Percentiles rank a stretch among this genome's conserved stretches.
Evolutionary conservation across 1,140 invertebrate genomes (phyloP).

Genomic region (Hylyphantes graminicola): DNA sequence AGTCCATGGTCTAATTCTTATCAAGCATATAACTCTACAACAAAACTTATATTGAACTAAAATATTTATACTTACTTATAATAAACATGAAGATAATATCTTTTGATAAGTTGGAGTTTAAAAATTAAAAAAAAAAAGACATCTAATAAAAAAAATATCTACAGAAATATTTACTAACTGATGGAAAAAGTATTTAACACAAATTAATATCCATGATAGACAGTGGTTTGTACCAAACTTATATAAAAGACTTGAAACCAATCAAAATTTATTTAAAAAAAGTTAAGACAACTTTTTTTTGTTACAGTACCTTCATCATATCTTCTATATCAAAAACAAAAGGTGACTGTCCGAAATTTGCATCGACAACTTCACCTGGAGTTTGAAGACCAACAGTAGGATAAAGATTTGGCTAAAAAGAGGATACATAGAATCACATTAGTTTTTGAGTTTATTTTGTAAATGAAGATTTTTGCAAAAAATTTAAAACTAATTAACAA

Average conservation of each 20-base stretch:
- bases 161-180: too few relatives aligned
- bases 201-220: too few relatives aligned
- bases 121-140: too few relatives aligned
- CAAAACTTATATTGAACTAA: too few relatives aligned
- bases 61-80: too few relatives aligned
- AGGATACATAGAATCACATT: background rate
- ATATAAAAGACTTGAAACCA: background rate
- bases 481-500: background rate
- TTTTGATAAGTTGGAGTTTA: too few relatives aligned
- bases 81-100: too few relatives aligned
- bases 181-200: too few relatives aligned
- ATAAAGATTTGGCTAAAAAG: slow-evolving; percentile 88
- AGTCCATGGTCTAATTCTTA: too few relatives aligned
- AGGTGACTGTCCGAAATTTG: slow-evolving; percentile 97
- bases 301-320: slow-evolving; percentile 78
- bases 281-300: slow-evolving; percentile 27
- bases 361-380: slow-evolving; percentile 96
- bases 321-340: slow-evolving; percentile 99
- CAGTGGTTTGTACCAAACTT: background rate
- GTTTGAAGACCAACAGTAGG: slow-evolving; percentile 99
- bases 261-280: background rate
- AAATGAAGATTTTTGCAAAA: background rate
- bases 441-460: background rate
- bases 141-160: too few relatives aligned
- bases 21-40: too few relatives aligned